These are phyloP conservation scores for Myrmecobius fasciatus DNA, from an alignment of 2,113 vertebrate genomes.

Conservation along the genomic window DNA sequence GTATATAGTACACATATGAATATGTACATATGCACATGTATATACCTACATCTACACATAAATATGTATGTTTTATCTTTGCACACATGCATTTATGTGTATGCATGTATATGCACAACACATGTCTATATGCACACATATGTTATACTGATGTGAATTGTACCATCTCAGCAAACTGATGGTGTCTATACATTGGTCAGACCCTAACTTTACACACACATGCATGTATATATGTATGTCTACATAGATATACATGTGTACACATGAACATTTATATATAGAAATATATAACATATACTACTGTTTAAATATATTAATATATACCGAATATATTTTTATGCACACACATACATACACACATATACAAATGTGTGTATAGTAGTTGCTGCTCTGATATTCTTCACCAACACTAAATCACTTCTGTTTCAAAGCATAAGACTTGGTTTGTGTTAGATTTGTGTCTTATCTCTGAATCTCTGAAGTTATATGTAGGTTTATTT, in stretches of 20 bases:
- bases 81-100: not conserved
- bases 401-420: not conserved
- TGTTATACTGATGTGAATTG: not conserved
- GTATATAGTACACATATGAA: too few relatives aligned
- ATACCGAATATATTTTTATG: too few relatives aligned
- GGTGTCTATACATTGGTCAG: not conserved
- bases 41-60: not conserved
- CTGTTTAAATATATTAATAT: not conserved
- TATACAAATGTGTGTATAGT: not conserved
- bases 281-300: not conserved
- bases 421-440: not conserved
- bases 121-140: not conserved
- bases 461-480: not conserved
- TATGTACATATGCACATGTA: not conserved
- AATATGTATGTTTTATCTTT: not conserved
- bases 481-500: not conserved
- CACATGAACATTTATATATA: not conserved
- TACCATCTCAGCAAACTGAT: not conserved
- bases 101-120: not conserved
- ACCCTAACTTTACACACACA: not conserved
- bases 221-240: not conserved
- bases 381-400: not conserved
- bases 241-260: not conserved
- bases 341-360: too few relatives aligned
- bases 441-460: not conserved